A percentile compares a stretch with the other conserved stretches of the same genome.
Conservation (phyloP, 2,888 invertebrate genomes). For the Yponomeuta malinellus region DNA sequence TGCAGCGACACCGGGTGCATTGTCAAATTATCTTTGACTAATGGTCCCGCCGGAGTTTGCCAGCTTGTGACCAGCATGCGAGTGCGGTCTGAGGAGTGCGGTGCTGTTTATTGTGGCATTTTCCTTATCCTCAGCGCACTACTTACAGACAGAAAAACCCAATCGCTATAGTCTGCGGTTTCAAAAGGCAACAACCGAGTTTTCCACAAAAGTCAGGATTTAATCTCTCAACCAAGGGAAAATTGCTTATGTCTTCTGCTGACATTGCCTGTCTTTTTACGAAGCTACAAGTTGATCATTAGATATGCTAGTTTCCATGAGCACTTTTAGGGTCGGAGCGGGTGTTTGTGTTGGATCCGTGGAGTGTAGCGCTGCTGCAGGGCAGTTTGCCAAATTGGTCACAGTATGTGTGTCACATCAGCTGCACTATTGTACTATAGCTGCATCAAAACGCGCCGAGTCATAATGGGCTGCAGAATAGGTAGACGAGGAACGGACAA, state of each 20-base stretch:
- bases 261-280: too few relatives aligned
- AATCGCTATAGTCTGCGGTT: neutral
- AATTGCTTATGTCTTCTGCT: too few relatives aligned
- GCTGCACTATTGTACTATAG: neutral
- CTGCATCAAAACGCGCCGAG: neutral
- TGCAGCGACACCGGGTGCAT: neutral
- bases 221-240: too few relatives aligned
- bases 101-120: neutral
- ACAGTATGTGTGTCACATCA: neutral
- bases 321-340: neutral
- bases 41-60: conserved; percentile 4
- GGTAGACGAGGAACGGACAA: too few relatives aligned
- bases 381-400: conserved; percentile 13
- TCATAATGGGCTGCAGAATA: too few relatives aligned
- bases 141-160: neutral
- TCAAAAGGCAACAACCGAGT: too few relatives aligned
- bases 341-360: neutral
- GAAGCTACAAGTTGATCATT: neutral
- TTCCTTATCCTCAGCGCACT: neutral
- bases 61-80: neutral
- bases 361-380: neutral
- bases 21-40: conserved; percentile 7
- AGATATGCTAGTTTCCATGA: neutral
- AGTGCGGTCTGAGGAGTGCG: neutral
- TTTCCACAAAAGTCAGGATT: too few relatives aligned